Percentiles rank a stretch among this genome's conserved stretches.
Evolutionary conservation across 1,140 invertebrate genomes (phyloP).

Genomic region (Drusus annulatus): DNA sequence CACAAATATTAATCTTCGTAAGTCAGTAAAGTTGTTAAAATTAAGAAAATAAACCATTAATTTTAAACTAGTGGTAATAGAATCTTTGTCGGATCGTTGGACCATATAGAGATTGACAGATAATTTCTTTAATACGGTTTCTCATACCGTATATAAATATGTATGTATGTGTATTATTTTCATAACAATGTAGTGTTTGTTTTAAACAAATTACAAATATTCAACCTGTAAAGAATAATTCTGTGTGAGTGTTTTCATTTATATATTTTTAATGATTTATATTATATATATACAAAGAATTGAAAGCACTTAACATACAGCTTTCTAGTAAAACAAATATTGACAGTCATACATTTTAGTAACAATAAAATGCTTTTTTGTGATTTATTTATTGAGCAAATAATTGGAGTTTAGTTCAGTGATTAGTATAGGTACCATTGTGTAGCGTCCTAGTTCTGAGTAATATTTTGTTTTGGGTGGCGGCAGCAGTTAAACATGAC

Average conservation of each 20-base stretch:
- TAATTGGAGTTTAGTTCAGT: constrained; percentile 5
- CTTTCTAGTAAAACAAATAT: constrained; percentile 15
- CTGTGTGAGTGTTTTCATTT: not conserved
- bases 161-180: too few species aligned
- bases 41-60: too few species aligned
- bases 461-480: not conserved
- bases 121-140: too few species aligned
- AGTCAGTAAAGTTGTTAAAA: too few species aligned
- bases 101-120: too few species aligned
- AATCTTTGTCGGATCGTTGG: too few species aligned
- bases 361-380: constrained; percentile 22
- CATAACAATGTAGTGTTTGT: too few species aligned
- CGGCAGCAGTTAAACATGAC: not conserved
- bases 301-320: constrained; percentile 30
- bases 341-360: constrained; percentile 23
- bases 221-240: too few species aligned
- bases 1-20: too few species aligned
- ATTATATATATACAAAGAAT: constrained; percentile 31
- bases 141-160: too few species aligned
- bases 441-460: constrained; percentile 7
- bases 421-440: constrained; percentile 15
- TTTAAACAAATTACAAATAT: too few species aligned
- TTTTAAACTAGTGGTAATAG: too few species aligned
- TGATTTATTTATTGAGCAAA: constrained; percentile 18
- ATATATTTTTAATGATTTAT: not conserved